Percentiles rank a stretch among this genome's conserved stretches.
These are phyloP conservation scores for Acleris holmiana DNA, from an alignment of 2,888 invertebrate species.

Conservation along the genomic window DNA sequence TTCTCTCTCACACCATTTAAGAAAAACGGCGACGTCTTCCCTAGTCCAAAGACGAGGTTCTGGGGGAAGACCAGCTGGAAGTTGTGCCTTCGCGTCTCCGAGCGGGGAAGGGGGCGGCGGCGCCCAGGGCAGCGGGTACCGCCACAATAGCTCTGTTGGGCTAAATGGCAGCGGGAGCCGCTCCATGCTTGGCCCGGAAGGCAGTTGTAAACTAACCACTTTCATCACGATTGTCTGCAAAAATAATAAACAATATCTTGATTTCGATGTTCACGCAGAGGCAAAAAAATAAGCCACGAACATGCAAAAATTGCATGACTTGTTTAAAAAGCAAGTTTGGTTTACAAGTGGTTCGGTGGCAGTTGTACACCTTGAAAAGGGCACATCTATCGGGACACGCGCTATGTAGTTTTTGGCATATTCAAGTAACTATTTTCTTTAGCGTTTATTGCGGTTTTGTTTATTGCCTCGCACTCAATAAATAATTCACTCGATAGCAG, in stretches of 20 bases:
- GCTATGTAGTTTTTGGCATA: neutral
- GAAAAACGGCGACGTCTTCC: constrained; percentile 93
- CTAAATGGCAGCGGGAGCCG: constrained; percentile 92
- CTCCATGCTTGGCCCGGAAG: constrained; percentile 89
- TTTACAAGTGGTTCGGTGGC: neutral
- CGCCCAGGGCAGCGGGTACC: constrained; percentile 92
- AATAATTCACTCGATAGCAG: constrained; percentile 1
- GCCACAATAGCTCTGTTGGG: constrained; percentile 93
- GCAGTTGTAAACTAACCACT: constrained; percentile 88
- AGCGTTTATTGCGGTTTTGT: neutral
- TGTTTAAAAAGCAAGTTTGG: neutral
- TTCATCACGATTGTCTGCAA: constrained; percentile 84
- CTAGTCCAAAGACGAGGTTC: constrained; percentile 96
- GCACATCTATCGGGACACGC: no score
- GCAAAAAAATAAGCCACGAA: neutral
- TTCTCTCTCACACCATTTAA: constrained; percentile 96
- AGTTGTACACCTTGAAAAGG: no score
- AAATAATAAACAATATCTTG: constrained; percentile 34
- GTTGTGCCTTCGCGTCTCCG: constrained; percentile 93
- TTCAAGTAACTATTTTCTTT: neutral
- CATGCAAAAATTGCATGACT: neutral
- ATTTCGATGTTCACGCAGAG: neutral
- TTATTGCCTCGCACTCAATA: constrained; percentile 1
- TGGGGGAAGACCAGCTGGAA: constrained; percentile 92
- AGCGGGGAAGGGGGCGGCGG: constrained; percentile 88